These are phyloP conservation scores for Pygocentrus nattereri DNA, from an alignment of 2,797 vertebrate species.

Conservation along the genomic window DNA sequence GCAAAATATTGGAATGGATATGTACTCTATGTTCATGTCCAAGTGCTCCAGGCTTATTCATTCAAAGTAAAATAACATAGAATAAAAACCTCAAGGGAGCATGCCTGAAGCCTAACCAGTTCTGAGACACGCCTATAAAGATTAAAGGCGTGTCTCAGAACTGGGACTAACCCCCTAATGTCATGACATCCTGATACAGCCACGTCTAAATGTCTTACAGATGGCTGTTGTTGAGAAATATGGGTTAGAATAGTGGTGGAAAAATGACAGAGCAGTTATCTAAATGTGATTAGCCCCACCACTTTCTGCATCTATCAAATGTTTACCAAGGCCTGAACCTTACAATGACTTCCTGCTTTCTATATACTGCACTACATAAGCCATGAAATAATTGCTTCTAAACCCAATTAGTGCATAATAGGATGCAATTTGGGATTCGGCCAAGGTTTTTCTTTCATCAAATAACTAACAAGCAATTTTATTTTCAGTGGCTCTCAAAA, in stretches of 20 bases:
- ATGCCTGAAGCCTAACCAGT: too few species aligned
- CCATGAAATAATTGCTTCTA: conserved; percentile 1
- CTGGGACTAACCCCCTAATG: background rate
- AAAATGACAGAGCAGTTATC: background rate
- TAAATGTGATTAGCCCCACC: background rate
- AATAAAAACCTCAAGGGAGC: too few species aligned
- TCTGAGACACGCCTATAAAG: too few species aligned
- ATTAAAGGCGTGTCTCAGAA: too few species aligned
- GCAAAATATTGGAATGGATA: too few species aligned
- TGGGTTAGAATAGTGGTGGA: background rate
- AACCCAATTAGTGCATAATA: conserved; percentile 6
- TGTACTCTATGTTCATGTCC: too few species aligned
- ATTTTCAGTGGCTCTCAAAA: background rate
- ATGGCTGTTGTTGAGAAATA: background rate
- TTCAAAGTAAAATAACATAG: too few species aligned
- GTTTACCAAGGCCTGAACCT: background rate
- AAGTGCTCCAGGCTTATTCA: too few species aligned
- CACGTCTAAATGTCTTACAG: background rate
- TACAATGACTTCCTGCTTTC: background rate
- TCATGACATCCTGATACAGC: background rate
- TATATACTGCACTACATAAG: background rate
- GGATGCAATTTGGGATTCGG: background rate
- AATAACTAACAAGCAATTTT: background rate
- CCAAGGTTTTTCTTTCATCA: background rate
- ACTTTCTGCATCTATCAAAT: background rate